Base-by-base conservation (phyloP, 1,140 invertebrate genomes). In the Hormaphis cornu region DNA sequence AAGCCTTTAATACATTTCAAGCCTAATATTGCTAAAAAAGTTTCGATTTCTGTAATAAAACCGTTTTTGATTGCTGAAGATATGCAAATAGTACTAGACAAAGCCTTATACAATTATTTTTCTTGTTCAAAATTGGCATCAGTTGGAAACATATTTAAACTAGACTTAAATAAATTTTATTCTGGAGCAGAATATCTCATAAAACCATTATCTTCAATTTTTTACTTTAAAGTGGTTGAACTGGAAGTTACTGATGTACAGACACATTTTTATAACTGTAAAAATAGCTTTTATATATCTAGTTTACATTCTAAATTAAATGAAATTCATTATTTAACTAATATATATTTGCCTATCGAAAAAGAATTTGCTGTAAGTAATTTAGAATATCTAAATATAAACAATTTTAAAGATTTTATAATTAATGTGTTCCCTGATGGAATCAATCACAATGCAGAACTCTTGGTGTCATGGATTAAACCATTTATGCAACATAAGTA, bases 61-160 rank as follows among this genome's bases (percentile, higher is more conserved):
- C 44, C 61, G 10, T 44, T 63, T 18, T 1, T 20, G 30, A 20
- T 50, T 66, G 22, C 48, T 26, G 18, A 48, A 8, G 18, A 33
- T 10, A 16, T 7, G 9, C 44, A 66, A 66, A 50, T n/a, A 33
- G 2, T 66, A 30, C 16, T 50, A 4, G 28, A 50, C n/a, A 66
- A 50, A 66, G 20, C 10, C 12, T 33, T 66, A 33, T 50, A 48
- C 18, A 50, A 50, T 66, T 66, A 66, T 48, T 66, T 66, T 66
- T 48, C 61, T 24, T 3, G 30, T 9, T 30, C 28, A 22, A 66
- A 48, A 66, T 66, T 22, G 20, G 61, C 35, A 1, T 66, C 61
- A 12, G 8, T 50, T 20, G 61, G 61, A 22, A 30, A 66, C 16
- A 22, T 66, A 16, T 33, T 66, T 16, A 46, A 66, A 48, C 22